Conservation (phyloP, 2,888 invertebrate species). For the Drosophila barbarae region DNA sequence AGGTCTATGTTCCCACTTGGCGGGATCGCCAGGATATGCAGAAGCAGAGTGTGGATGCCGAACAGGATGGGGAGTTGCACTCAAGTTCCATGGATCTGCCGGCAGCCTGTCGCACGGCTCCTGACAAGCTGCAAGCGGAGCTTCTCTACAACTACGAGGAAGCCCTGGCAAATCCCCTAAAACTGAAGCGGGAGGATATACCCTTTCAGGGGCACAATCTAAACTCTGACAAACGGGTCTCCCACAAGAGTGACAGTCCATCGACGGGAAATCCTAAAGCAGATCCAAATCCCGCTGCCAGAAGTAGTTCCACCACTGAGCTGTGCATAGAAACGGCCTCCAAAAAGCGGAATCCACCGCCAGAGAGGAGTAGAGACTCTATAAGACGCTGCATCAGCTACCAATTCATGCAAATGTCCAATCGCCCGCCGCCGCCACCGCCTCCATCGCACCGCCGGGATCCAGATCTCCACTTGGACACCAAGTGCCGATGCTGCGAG, state of each 20-base stretch:
- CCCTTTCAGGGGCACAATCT: constrained; percentile 75
- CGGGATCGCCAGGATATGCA: constrained; percentile 74
- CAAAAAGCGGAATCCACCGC: constrained; percentile 60
- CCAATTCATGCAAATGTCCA: constrained; percentile 79
- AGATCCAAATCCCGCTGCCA: constrained; percentile 21
- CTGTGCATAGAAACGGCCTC: constrained; percentile 63
- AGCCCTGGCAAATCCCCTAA: constrained; percentile 35
- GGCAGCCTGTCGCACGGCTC: constrained; percentile 80
- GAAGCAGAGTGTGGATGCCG: constrained; percentile 70
- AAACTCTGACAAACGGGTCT: constrained; percentile 82
- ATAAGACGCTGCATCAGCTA: constrained; percentile 81
- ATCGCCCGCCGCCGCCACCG: constrained; percentile 42
- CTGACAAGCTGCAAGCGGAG: constrained; percentile 81
- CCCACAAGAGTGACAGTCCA: constrained; percentile 51
- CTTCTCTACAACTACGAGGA: constrained; percentile 81
- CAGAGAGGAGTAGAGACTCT: constrained; percentile 63
- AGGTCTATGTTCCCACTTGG: constrained; percentile 82
- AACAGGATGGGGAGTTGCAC: constrained; percentile 78
- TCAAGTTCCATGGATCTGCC: constrained; percentile 82
- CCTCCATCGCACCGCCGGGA: constrained; percentile 33
- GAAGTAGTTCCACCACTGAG: constrained; percentile 60
- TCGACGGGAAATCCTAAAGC: constrained; percentile 35
- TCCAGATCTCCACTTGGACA: constrained; percentile 42
- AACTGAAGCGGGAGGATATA: constrained; percentile 69
- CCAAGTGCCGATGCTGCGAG: constrained; percentile 83